A percentile compares a stretch with the other conserved stretches of the same genome.
phyloP scores from a whole-genome alignment of 2,888 invertebrate genomes.

The Ectemnius lituratus region DNA sequence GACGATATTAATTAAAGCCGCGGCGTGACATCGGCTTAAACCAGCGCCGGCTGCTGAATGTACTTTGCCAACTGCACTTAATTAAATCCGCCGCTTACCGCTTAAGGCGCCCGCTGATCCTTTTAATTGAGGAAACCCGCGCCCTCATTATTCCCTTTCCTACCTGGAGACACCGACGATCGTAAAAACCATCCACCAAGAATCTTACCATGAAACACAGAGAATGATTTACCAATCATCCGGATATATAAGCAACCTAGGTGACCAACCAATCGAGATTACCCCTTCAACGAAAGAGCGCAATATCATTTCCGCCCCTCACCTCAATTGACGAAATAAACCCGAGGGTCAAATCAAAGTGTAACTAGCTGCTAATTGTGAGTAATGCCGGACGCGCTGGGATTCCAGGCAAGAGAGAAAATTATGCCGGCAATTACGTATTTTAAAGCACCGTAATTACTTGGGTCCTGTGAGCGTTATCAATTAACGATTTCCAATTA shows the following conservation, averaged over 20 bases:
- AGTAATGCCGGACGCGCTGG: slow-evolving; percentile 4
- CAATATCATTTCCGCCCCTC: not conserved
- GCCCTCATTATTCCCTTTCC: too few species aligned
- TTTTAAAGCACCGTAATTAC: slow-evolving; percentile 37
- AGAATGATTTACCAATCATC: too few species aligned
- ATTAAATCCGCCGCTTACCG: slow-evolving; percentile 41
- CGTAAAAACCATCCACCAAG: too few species aligned
- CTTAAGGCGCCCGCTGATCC: slow-evolving; percentile 37
- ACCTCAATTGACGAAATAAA: not conserved
- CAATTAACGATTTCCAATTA: slow-evolving; percentile 2
- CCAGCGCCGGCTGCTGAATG: slow-evolving; percentile 3
- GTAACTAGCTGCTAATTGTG: slow-evolving; percentile 3
- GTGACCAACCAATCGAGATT: too few species aligned
- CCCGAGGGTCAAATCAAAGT: slow-evolving; percentile 22
- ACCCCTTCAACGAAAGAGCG: not conserved
- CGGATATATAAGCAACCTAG: too few species aligned
- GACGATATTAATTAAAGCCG: slow-evolving; percentile 37
- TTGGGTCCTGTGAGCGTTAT: not conserved
- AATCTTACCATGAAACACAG: too few species aligned
- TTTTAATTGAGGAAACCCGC: slow-evolving; percentile 42
- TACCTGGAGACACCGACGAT: too few species aligned
- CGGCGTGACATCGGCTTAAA: slow-evolving; percentile 17
- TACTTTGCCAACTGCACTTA: slow-evolving; percentile 26
- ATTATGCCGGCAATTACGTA: slow-evolving; percentile 40
- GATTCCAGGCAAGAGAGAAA: slow-evolving; percentile 16